phyloP scores from a whole-genome alignment of 1,140 invertebrate species.

The Drosophila obscura region DNA sequence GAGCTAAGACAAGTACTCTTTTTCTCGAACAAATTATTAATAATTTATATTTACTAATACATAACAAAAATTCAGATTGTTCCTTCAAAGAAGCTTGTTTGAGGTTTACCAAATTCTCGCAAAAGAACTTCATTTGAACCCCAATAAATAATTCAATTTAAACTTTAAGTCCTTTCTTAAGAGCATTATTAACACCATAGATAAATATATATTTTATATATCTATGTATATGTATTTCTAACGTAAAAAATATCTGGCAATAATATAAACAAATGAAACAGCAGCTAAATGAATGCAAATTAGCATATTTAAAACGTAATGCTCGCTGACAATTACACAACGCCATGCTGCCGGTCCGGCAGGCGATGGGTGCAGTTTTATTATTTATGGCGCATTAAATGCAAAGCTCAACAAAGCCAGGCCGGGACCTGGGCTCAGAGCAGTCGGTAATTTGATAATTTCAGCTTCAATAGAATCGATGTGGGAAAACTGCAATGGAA shows the following conservation, averaged over 20 bases:
- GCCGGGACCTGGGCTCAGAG: neutral
- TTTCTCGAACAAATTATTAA: too few relatives aligned
- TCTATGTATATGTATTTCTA: neutral
- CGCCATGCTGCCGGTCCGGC: neutral
- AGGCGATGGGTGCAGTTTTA: constrained; percentile 47
- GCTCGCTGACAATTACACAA: constrained; percentile 68
- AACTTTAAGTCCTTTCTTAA: too few relatives aligned
- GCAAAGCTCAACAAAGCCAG: constrained; percentile 52
- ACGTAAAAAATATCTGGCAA: constrained; percentile 7
- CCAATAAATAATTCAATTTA: too few relatives aligned
- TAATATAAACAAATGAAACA: constrained; percentile 39
- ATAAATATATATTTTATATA: too few relatives aligned
- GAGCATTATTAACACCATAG: neutral
- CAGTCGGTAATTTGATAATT: constrained; percentile 22
- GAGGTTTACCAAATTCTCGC: too few relatives aligned
- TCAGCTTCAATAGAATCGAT: constrained; percentile 17
- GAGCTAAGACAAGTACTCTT: too few relatives aligned
- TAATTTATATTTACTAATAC: too few relatives aligned
- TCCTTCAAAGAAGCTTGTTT: too few relatives aligned
- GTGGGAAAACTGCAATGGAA: neutral
- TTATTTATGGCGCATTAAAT: constrained; percentile 74
- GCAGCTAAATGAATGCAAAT: constrained; percentile 69
- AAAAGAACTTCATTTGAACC: too few relatives aligned
- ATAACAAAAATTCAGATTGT: too few relatives aligned
- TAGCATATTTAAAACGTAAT: constrained; percentile 79